Percentiles rank a stretch among this genome's conserved stretches.
phyloP scores from a whole-genome alignment of 1,140 invertebrate genomes.

The Cotesia chilonis region DNA sequence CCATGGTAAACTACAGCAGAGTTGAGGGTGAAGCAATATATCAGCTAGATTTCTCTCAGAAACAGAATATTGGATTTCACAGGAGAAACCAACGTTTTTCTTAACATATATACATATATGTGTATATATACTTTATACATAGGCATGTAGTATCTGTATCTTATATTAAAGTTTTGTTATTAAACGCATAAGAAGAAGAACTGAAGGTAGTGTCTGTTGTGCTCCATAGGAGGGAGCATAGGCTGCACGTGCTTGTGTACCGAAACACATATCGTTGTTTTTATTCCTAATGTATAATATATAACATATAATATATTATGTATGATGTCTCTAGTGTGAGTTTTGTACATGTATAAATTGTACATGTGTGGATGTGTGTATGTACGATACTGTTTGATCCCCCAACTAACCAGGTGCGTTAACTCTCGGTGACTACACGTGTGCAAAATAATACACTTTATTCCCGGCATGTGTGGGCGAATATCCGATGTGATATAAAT shows the following conservation, averaged over 20 bases:
- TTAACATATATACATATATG: background rate
- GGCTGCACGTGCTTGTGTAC: constrained; percentile 13
- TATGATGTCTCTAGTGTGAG: background rate
- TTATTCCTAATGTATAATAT: background rate
- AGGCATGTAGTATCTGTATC: background rate
- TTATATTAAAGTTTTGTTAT: constrained; percentile 37
- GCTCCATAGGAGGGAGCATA: background rate
- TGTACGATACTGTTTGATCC: background rate
- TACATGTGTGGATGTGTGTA: no score
- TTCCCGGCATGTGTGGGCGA: background rate
- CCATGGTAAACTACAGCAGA: background rate
- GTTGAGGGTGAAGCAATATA: constrained; percentile 32
- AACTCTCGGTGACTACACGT: constrained; percentile 7
- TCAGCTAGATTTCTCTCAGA: constrained; percentile 35
- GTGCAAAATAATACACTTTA: background rate
- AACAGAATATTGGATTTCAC: constrained; percentile 40
- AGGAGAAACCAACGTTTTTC: constrained; percentile 29
- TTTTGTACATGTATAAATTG: background rate
- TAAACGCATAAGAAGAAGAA: constrained; percentile 23
- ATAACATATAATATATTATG: background rate
- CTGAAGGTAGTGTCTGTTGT: background rate
- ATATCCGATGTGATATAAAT: constrained; percentile 31
- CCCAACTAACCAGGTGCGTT: constrained; percentile 21
- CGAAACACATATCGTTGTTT: background rate
- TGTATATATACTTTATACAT: no score